Conservation (phyloP, 2,797 vertebrate genomes). For the Carduelis carduelis region DNA sequence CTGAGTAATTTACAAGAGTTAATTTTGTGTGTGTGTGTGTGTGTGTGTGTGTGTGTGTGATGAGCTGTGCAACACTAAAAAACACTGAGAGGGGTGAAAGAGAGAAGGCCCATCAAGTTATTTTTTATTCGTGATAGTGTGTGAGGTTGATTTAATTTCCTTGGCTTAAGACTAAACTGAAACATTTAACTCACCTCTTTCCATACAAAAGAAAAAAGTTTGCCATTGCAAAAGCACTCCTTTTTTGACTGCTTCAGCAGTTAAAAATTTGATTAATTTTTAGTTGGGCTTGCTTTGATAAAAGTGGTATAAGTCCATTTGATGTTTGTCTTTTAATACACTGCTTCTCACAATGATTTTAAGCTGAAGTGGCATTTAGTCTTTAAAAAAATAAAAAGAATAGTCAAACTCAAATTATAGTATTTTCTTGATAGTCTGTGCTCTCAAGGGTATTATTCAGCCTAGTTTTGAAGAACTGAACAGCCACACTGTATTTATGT, state of each 20-base stretch:
- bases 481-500: slow-evolving; percentile 11
- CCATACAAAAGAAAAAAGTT: not conserved
- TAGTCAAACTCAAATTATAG: not conserved
- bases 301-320: not conserved
- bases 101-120: not conserved
- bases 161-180: not conserved
- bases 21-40: not conserved
- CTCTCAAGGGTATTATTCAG: not conserved
- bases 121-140: not conserved
- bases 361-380: not conserved
- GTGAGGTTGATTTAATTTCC: not conserved
- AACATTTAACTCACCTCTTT: not conserved
- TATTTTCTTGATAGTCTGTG: not conserved
- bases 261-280: not conserved
- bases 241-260: not conserved
- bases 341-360: not conserved
- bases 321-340: not conserved
- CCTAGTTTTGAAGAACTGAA: slow-evolving; percentile 13
- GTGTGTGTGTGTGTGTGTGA: not conserved
- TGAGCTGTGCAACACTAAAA: not conserved
- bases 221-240: not conserved
- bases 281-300: not conserved
- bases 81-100: not conserved
- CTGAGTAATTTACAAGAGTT: not conserved
- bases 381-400: not conserved